Conservation (phyloP, 2,113 vertebrate species). For the Tympanuchus pallidicinctus region DNA sequence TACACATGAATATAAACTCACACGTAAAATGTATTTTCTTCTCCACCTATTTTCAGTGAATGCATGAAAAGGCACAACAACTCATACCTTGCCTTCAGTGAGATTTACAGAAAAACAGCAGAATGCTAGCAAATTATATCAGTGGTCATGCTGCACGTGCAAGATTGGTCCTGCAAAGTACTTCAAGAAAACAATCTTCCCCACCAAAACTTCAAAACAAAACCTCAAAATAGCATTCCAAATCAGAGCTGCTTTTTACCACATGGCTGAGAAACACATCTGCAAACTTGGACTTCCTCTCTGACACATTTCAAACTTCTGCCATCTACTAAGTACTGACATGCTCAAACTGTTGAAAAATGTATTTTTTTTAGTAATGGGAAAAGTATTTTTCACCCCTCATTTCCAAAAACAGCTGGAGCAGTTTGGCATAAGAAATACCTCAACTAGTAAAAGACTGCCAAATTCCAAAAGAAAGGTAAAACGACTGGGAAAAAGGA, state of each 20-base stretch:
- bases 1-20: neutral
- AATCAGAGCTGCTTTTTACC: neutral
- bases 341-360: neutral
- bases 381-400: conserved; percentile 23
- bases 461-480: conserved; percentile 48
- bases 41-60: neutral
- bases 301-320: conserved; percentile 12
- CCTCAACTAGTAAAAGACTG: neutral
- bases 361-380: neutral
- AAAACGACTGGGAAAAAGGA: conserved; percentile 7
- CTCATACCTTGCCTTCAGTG: neutral
- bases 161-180: neutral
- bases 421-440: conserved; percentile 10
- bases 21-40: neutral
- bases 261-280: neutral
- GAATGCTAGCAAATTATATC: neutral
- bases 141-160: neutral
- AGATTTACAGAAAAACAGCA: neutral
- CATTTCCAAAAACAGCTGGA: conserved; percentile 14
- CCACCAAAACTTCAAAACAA: neutral
- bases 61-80: neutral
- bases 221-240: neutral
- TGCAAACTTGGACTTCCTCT: neutral
- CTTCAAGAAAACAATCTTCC: neutral
- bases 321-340: neutral